Evolutionary conservation across 1,140 invertebrate genomes (phyloP).

Genomic region (Lasaia peninsularis): DNA sequence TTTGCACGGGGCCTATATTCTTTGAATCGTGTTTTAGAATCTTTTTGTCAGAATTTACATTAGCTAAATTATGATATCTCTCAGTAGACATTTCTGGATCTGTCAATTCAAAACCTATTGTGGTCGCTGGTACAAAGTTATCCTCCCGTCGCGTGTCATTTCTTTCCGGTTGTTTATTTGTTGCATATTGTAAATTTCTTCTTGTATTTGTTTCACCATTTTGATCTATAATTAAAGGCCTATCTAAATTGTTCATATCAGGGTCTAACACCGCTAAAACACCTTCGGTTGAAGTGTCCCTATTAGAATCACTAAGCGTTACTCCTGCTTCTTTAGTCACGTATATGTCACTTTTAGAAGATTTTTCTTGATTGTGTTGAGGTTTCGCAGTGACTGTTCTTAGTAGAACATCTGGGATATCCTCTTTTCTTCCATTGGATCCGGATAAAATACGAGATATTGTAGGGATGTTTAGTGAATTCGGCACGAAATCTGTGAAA

Average conservation of each 20-base stretch:
- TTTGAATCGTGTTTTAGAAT: conserved; percentile 63
- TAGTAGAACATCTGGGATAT: conserved; percentile 85
- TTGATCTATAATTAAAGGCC: conserved; percentile 68
- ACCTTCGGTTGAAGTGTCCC: conserved; percentile 69
- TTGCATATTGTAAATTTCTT: conserved; percentile 72
- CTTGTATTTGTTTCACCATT: conserved; percentile 74
- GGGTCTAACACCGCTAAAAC: conserved; percentile 70
- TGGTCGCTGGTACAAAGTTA: conserved; percentile 56
- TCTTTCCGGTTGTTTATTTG: conserved; percentile 55
- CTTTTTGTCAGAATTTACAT: conserved; percentile 72
- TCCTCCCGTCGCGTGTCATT: conserved; percentile 58
- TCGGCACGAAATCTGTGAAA: conserved; percentile 82
- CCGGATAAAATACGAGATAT: conserved; percentile 89
- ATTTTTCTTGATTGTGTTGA: conserved; percentile 65
- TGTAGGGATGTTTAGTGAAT: conserved; percentile 80
- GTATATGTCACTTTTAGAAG: conserved; percentile 60
- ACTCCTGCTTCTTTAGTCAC: conserved; percentile 65
- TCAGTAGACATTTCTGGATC: conserved; percentile 75
- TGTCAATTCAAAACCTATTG: conserved; percentile 63
- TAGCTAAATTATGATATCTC: conserved; percentile 72
- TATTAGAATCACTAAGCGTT: conserved; percentile 58
- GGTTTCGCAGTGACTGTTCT: conserved; percentile 83
- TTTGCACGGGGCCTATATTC: conserved; percentile 51
- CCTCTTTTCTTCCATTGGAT: conserved; percentile 87
- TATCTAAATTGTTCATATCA: conserved; percentile 76